These are phyloP conservation scores for Aphelinus atriplicis DNA, from an alignment of 1,140 invertebrate species.

Conservation along the genomic window DNA sequence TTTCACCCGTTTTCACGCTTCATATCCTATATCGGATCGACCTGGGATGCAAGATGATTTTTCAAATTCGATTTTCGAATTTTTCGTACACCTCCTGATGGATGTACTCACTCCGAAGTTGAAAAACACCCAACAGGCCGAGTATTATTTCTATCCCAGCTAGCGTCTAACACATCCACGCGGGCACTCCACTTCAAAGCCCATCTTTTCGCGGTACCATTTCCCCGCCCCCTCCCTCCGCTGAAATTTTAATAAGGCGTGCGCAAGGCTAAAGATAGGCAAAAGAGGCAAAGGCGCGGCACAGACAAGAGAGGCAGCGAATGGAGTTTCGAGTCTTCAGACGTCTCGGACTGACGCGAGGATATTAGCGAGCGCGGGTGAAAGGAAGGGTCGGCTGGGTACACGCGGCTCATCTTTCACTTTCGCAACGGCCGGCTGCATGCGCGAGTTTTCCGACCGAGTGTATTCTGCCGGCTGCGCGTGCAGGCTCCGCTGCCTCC, in stretches of 20 bases:
- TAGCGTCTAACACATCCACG: too few relatives aligned
- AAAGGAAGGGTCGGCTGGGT: too few relatives aligned
- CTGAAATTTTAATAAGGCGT: conserved; percentile 46
- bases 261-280: background rate
- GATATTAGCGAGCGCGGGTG: too few relatives aligned
- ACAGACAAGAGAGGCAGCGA: background rate
- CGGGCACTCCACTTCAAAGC: too few relatives aligned
- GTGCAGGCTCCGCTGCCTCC: background rate
- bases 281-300: background rate
- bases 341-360: conserved; percentile 1
- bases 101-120: too few relatives aligned
- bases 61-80: too few relatives aligned
- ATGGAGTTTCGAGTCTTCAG: conserved; percentile 1
- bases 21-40: too few relatives aligned
- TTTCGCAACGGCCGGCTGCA: background rate
- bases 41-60: too few relatives aligned
- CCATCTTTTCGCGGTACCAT: background rate
- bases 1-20: too few relatives aligned
- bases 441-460: background rate
- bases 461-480: background rate
- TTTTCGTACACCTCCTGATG: too few relatives aligned
- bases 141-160: too few relatives aligned
- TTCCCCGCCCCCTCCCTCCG: conserved; percentile 24
- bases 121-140: too few relatives aligned
- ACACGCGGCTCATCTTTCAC: conserved; percentile 4